A percentile compares a stretch with the other conserved stretches of the same genome.
Evolutionary conservation across 1,140 invertebrate genomes (phyloP).

Genomic region (Bombus waltoni): DNA sequence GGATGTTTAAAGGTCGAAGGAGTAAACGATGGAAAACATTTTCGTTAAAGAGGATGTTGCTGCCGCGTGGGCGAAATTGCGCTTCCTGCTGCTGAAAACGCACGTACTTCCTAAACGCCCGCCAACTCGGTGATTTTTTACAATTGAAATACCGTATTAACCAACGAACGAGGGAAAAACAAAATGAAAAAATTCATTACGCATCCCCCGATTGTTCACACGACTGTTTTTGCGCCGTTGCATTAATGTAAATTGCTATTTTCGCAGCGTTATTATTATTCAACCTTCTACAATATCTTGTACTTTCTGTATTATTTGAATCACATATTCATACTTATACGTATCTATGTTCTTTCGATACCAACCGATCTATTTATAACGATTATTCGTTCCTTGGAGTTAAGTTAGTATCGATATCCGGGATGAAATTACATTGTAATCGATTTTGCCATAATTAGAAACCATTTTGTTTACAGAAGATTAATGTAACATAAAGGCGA

Average conservation of each 20-base stretch:
- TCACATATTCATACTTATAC: too few relatives aligned
- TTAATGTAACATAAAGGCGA: neutral
- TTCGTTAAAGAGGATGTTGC: constrained; percentile 26
- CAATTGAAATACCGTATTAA: neutral
- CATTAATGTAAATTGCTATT: neutral
- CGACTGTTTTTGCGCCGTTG: neutral
- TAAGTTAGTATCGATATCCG: too few relatives aligned
- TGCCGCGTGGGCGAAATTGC: constrained; percentile 20
- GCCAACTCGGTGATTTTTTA: neutral
- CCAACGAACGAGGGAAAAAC: neutral
- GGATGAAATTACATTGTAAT: too few relatives aligned
- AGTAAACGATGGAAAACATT: constrained; percentile 9
- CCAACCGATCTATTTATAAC: too few relatives aligned
- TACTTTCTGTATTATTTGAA: too few relatives aligned
- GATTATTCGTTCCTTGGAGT: too few relatives aligned
- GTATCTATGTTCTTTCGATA: too few relatives aligned
- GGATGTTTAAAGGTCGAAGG: constrained; percentile 50
- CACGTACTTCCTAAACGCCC: neutral
- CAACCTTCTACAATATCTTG: neutral
- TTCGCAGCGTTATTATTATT: neutral
- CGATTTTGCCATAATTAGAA: too few relatives aligned
- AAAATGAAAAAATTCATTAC: neutral
- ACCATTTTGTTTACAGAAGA: too few relatives aligned
- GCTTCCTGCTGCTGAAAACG: constrained; percentile 14
- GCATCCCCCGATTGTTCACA: neutral